phyloP scores from a whole-genome alignment of 2,113 vertebrate species.

The Lepisosteus osseus region DNA sequence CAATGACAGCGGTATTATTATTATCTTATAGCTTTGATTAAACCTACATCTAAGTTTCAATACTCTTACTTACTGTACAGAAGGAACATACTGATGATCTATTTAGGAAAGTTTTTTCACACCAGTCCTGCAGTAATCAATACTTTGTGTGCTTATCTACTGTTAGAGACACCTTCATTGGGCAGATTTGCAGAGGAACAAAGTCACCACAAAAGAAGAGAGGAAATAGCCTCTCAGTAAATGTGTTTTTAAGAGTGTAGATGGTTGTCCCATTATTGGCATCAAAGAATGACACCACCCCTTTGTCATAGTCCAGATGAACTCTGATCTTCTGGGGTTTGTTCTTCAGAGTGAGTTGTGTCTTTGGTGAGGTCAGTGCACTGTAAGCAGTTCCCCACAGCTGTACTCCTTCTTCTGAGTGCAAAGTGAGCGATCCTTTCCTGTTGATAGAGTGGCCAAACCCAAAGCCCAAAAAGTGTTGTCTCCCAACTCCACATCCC shows the following conservation, averaged over 20 bases:
- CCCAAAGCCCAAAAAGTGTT: conserved; percentile 70
- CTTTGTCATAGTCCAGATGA: conserved; percentile 70
- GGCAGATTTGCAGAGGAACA: conserved; percentile 42
- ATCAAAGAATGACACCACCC: conserved; percentile 67
- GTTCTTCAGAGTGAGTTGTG: conserved; percentile 42
- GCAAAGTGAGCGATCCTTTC: conserved; percentile 61
- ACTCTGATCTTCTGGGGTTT: conserved; percentile 59
- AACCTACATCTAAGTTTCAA: too few species aligned
- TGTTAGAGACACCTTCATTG: conserved; percentile 28
- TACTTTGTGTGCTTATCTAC: too few species aligned
- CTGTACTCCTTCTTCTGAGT: conserved; percentile 60
- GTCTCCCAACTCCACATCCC: conserved; percentile 18
- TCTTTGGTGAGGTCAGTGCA: conserved; percentile 46
- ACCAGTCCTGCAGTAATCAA: too few species aligned
- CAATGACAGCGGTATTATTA: too few species aligned
- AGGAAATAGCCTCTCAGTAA: conserved; percentile 60
- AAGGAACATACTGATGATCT: too few species aligned
- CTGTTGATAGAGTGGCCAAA: conserved; percentile 70
- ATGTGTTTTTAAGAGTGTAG: conserved; percentile 56
- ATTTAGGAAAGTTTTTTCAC: too few species aligned
- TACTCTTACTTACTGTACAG: too few species aligned
- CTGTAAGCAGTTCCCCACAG: conserved; percentile 48
- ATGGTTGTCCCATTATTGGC: conserved; percentile 25
- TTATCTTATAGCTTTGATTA: too few species aligned
- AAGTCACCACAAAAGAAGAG: conserved; percentile 52